Percentiles rank a stretch among this genome's conserved stretches.
Evolutionary conservation across 2,113 vertebrate species (phyloP).

Genomic region (Siniperca chuatsi): DNA sequence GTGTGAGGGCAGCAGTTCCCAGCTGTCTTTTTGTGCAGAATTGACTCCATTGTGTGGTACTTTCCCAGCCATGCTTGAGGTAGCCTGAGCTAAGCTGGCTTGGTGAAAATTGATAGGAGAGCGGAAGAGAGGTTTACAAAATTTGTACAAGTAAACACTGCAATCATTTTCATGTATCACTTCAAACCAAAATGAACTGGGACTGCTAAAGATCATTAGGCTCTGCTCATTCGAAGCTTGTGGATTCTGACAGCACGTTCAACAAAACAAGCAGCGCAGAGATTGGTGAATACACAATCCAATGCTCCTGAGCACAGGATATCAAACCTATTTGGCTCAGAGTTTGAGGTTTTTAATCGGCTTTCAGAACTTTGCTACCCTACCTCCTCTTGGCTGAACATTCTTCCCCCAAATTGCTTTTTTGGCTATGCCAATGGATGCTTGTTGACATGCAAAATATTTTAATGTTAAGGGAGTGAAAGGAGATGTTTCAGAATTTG

Average conservation of each 20-base stretch:
- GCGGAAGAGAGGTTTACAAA: constrained; percentile 62
- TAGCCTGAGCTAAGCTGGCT: constrained; percentile 60
- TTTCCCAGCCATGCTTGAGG: constrained; percentile 62
- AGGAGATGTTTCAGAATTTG: constrained; percentile 24
- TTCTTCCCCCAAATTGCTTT: constrained; percentile 26
- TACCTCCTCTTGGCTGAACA: constrained; percentile 44
- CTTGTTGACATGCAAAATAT: constrained; percentile 54
- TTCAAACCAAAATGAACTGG: constrained; percentile 70
- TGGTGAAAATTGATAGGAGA: constrained; percentile 64
- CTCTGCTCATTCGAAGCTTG: constrained; percentile 59
- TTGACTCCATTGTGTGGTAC: constrained; percentile 59
- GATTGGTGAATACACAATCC: constrained; percentile 66
- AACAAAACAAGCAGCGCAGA: constrained; percentile 62
- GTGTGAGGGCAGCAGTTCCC: constrained; percentile 9
- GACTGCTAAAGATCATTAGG: constrained; percentile 67
- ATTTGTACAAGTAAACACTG: constrained; percentile 69
- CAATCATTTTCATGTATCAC: constrained; percentile 72
- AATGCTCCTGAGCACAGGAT: constrained; percentile 54
- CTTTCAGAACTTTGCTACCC: constrained; percentile 49
- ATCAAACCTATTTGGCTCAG: constrained; percentile 66
- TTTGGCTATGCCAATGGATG: constrained; percentile 21
- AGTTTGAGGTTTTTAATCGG: constrained; percentile 54
- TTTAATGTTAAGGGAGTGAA: constrained; percentile 29
- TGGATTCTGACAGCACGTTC: constrained; percentile 67
- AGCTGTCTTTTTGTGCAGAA: constrained; percentile 58